These are phyloP conservation scores for Apomyelois bistriatella DNA, from an alignment of 2,888 invertebrate species.

Conservation along the genomic window DNA sequence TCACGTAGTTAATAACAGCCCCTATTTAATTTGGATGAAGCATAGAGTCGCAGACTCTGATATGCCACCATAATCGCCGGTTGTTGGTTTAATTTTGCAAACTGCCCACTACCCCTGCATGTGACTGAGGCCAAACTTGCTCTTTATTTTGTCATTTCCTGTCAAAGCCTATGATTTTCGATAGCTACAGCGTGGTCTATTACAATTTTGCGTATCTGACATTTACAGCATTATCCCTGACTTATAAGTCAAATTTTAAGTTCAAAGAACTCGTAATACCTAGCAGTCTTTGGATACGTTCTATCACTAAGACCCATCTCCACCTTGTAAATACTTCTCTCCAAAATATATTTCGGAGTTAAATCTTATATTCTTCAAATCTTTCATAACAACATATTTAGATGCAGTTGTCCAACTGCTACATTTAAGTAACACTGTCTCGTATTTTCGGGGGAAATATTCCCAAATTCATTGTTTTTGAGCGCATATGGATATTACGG, in stretches of 20 bases:
- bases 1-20: not conserved
- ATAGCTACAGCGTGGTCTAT: slow-evolving; percentile 58
- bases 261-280: slow-evolving; percentile 74
- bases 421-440: slow-evolving; percentile 42
- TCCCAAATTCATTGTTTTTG: slow-evolving; percentile 20
- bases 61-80: slow-evolving; percentile 34
- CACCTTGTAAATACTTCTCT: slow-evolving; percentile 75
- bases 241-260: slow-evolving; percentile 64
- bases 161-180: slow-evolving; percentile 58
- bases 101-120: slow-evolving; percentile 34
- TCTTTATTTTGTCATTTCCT: slow-evolving; percentile 43
- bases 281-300: slow-evolving; percentile 78
- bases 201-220: slow-evolving; percentile 60
- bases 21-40: slow-evolving; percentile 11
- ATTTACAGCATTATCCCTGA: slow-evolving; percentile 66
- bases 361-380: slow-evolving; percentile 52
- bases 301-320: slow-evolving; percentile 76
- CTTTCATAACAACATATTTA: slow-evolving; percentile 49
- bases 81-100: slow-evolving; percentile 25
- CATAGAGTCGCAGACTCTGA: slow-evolving; percentile 25
- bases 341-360: slow-evolving; percentile 78
- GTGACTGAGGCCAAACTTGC: slow-evolving; percentile 48
- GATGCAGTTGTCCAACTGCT: slow-evolving; percentile 45
- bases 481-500: slow-evolving; percentile 25
- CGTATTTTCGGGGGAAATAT: slow-evolving; percentile 28